Evolutionary conservation across 1,140 invertebrate species (phyloP), one percentile per base, ranked within the genome.

Genomic region (Myzus persicae): DNA sequence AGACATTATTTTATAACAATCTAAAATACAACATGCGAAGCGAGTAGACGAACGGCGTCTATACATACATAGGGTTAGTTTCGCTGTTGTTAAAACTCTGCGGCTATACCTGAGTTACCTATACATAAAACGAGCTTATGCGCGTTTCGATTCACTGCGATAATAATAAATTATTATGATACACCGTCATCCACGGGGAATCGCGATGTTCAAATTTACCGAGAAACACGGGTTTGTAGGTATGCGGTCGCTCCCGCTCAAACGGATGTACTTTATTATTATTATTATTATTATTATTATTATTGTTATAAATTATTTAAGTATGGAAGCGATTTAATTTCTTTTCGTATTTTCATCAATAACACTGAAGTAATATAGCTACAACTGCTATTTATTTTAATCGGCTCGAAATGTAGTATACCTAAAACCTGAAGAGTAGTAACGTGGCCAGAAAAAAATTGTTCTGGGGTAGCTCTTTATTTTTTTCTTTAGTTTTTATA

Each of bases 131-230:
- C 31, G 59, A 67, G 6, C 31, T n/a, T 67, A 31, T n/a, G 31
- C 59, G 59, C 59, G 59, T 67, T 67, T n/a, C 59, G 31, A n/a
- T 67, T 67, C 59, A 3, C 11, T 4, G 31, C 31, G 59, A 67
- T 67, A n/a, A 67, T 67, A 67, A 76, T 76, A 76, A 76, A 76
- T 76, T 76, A 76, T 76, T n/a, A 76, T 76, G 11, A 76, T 67
- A n/a, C 14, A n/a, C n/a, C 31, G n/a, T 76, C 59, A 36, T 76
- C 59, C 59, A 14, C 59, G 14, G 59, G 59, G 59, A 76, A 76
- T 36, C 31, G 4, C 59, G 59, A 31, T 67, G 11, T n/a, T n/a
- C 14, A 14, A 67, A n/a, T n/a, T 22, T 51, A 76, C 59, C 59
- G 31, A 76, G 59, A 76, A 76, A 76, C 59, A n/a, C 18, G 59